These are phyloP conservation scores for Crepidodera aurea DNA, from an alignment of 2,888 invertebrate species.

Conservation along the genomic window DNA sequence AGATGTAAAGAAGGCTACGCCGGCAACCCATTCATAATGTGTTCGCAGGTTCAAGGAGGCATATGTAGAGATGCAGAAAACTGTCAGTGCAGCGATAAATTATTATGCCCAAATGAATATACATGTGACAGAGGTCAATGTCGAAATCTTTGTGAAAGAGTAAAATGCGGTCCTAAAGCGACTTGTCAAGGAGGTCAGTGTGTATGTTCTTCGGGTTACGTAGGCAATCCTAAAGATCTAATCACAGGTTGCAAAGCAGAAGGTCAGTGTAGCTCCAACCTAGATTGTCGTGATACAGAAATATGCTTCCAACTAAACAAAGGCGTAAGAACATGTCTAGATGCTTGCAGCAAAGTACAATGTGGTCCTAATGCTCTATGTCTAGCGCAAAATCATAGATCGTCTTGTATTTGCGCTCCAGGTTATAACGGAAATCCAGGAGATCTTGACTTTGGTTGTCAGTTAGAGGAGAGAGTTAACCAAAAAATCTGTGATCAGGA, in stretches of 20 bases:
- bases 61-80: constrained; percentile 74
- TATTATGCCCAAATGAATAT: constrained; percentile 80
- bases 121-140: constrained; percentile 78
- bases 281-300: constrained; percentile 82
- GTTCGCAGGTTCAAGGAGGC: constrained; percentile 74
- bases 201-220: constrained; percentile 79
- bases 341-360: constrained; percentile 86
- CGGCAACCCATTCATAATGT: constrained; percentile 88
- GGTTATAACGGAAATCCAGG: constrained; percentile 85
- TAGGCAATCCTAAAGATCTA: constrained; percentile 77
- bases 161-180: constrained; percentile 83
- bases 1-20: constrained; percentile 84
- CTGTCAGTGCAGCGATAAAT: constrained; percentile 75
- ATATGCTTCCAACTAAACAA: constrained; percentile 88
- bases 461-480: constrained; percentile 69
- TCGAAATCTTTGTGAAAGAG: constrained; percentile 77
- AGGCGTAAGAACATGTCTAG: constrained; percentile 82
- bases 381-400: constrained; percentile 82
- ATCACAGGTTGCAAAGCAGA: constrained; percentile 75
- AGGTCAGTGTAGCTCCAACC: constrained; percentile 81
- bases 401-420: constrained; percentile 85
- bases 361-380: constrained; percentile 92
- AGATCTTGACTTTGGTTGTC: constrained; percentile 81
- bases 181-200: constrained; percentile 83
- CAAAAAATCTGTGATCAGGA: constrained; percentile 73